Conservation (phyloP, 2,888 invertebrate species). For the Caenorhabditis angaria region DNA sequence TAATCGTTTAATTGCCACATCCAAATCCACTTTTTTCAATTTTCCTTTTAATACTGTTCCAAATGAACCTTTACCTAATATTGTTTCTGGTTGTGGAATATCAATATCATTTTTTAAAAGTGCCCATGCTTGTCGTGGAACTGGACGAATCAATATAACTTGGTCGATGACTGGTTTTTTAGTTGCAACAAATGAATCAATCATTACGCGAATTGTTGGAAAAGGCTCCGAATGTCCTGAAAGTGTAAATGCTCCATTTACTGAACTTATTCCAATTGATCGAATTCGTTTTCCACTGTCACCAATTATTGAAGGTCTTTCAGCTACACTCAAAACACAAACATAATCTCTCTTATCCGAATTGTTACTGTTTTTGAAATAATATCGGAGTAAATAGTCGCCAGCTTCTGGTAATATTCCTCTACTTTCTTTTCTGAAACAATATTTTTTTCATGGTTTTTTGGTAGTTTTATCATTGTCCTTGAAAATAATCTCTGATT, state of each 20-base stretch:
- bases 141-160: not conserved
- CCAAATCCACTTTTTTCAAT: not conserved
- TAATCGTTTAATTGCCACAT: constrained; percentile 22
- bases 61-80: constrained; percentile 14
- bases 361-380: not conserved
- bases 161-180: not conserved
- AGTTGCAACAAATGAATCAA: not conserved
- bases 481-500: too few species aligned
- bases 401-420: not conserved
- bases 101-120: not conserved
- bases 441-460: not conserved
- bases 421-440: not conserved
- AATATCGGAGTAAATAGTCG: not conserved
- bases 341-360: not conserved
- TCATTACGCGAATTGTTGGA: not conserved
- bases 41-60: constrained; percentile 32
- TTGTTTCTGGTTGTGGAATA: not conserved
- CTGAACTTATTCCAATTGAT: not conserved
- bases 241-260: not conserved
- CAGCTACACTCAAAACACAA: not conserved
- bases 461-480: too few species aligned
- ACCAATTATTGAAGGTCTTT: too few species aligned
- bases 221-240: not conserved
- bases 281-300: not conserved
- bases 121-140: constrained; percentile 1